These are phyloP conservation scores for Cenopis cana DNA, from an alignment of 2,888 invertebrate species.

Conservation along the genomic window DNA sequence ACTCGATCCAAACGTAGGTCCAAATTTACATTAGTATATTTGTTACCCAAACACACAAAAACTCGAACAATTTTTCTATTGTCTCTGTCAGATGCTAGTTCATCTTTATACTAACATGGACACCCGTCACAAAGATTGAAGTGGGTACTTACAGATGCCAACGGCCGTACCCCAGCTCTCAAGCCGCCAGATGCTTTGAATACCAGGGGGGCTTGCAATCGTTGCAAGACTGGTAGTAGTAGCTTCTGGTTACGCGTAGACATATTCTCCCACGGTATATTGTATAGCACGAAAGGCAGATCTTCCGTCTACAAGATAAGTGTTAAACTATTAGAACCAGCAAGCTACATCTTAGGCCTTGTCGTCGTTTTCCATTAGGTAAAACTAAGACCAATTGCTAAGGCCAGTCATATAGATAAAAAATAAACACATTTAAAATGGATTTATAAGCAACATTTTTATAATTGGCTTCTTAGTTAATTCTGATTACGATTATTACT, in stretches of 20 bases:
- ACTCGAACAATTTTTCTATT: not conserved
- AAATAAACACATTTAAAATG: too few relatives aligned
- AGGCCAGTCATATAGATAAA: too few relatives aligned
- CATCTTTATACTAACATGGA: too few relatives aligned
- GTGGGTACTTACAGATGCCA: conserved; percentile 30
- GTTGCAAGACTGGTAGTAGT: conserved; percentile 19
- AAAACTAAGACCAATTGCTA: too few relatives aligned
- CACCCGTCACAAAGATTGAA: not conserved
- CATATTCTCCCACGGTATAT: conserved; percentile 37
- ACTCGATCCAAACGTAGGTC: too few relatives aligned
- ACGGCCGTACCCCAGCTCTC: conserved; percentile 32
- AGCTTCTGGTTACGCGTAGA: conserved; percentile 35
- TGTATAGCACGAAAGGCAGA: conserved; percentile 19
- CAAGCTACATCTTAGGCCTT: too few relatives aligned
- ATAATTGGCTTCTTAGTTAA: too few relatives aligned
- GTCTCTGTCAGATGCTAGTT: not conserved
- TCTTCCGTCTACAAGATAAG: conserved; percentile 31
- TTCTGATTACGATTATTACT: too few relatives aligned
- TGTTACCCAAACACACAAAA: not conserved
- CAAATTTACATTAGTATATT: too few relatives aligned
- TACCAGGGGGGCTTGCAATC: conserved; percentile 33
- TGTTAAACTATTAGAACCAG: too few relatives aligned
- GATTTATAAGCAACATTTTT: too few relatives aligned
- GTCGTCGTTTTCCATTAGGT: too few relatives aligned
- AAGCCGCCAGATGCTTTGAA: conserved; percentile 32